Evolutionary conservation across 2,888 invertebrate genomes (phyloP).

Genomic region (Thera britannica): DNA sequence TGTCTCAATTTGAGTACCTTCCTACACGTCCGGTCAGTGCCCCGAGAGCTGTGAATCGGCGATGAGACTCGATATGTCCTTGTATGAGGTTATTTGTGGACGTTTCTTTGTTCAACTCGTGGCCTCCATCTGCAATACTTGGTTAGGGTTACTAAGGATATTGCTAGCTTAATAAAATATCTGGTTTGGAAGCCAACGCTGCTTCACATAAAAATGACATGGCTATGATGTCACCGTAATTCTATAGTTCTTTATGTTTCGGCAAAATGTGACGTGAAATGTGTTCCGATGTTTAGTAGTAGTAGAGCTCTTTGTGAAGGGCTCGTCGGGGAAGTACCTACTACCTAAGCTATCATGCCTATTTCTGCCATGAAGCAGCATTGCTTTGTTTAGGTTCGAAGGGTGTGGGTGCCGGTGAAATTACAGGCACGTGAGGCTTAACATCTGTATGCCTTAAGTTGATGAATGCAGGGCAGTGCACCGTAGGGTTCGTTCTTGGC

Average conservation of each 20-base stretch:
- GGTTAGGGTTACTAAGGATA: conserved; percentile 15
- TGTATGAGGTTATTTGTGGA: conserved; percentile 27
- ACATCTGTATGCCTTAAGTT: too few species aligned
- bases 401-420: too few species aligned
- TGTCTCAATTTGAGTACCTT: conserved; percentile 17
- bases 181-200: conserved; percentile 1
- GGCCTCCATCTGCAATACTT: conserved; percentile 12
- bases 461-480: too few species aligned
- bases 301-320: too few species aligned
- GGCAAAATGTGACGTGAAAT: background rate
- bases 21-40: conserved; percentile 24
- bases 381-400: too few species aligned
- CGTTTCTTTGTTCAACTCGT: conserved; percentile 22
- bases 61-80: conserved; percentile 23
- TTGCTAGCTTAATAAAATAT: conserved; percentile 12
- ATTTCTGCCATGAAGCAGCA: too few species aligned
- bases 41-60: conserved; percentile 12
- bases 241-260: background rate
- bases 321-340: too few species aligned
- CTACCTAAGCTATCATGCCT: too few species aligned
- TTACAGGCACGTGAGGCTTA: too few species aligned
- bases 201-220: background rate
- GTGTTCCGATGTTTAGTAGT: background rate
- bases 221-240: background rate
- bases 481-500: too few species aligned